A percentile compares a stretch with the other conserved stretches of the same genome.
Conservation (phyloP, 2,797 vertebrate species). For the Coracias cyanogaster region DNA sequence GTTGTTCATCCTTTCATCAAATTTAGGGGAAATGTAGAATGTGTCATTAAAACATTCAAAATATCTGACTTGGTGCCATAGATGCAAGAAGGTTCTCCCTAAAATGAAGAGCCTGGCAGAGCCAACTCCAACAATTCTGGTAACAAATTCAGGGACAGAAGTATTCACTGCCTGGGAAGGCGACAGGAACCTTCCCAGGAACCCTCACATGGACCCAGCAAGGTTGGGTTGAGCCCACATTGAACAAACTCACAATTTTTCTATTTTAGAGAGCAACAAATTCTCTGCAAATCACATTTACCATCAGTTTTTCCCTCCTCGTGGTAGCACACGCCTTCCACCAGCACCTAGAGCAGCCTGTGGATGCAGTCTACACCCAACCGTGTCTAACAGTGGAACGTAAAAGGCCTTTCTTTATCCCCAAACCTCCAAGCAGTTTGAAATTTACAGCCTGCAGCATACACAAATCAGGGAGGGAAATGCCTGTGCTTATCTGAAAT, state of each 20-base stretch:
- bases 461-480: neutral
- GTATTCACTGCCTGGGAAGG: neutral
- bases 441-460: neutral
- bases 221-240: rapidly evolving
- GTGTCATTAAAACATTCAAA: neutral
- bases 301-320: neutral
- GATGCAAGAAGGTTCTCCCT: neutral
- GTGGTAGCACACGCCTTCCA: neutral
- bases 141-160: neutral
- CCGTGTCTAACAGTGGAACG: neutral
- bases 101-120: neutral
- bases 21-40: neutral
- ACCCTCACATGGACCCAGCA: neutral
- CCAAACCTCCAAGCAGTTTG: neutral
- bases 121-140: neutral
- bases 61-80: neutral
- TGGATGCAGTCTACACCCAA: neutral
- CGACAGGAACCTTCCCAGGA: neutral
- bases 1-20: rapidly evolving
- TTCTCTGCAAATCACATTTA: neutral
- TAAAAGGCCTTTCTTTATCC: neutral
- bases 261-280: neutral
- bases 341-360: neutral
- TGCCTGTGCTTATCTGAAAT: neutral
- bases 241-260: neutral